phyloP scores from a whole-genome alignment of 2,113 vertebrate species.

The Phylloscopus trochiloides region DNA sequence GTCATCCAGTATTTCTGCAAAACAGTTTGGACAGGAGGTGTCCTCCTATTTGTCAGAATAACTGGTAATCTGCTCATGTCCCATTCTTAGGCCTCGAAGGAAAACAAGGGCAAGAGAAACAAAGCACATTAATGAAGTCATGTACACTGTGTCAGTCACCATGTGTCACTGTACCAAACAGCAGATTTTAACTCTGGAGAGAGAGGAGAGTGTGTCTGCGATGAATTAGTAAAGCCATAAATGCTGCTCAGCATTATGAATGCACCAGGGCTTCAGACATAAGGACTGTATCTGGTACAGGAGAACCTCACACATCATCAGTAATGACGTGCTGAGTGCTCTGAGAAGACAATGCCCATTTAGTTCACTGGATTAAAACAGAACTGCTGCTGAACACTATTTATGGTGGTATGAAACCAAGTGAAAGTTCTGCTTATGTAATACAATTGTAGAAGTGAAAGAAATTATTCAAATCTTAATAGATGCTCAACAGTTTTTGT shows the following conservation, averaged over 20 bases:
- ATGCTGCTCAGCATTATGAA: background rate
- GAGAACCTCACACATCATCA: background rate
- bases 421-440: background rate
- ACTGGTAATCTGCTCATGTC: background rate
- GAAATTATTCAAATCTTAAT: background rate
- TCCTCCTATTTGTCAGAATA: background rate
- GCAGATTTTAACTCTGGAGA: background rate
- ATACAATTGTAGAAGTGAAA: background rate
- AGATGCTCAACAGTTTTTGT: background rate
- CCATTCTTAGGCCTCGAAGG: background rate
- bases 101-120: constrained; percentile 1
- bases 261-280: background rate
- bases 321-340: background rate
- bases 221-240: background rate
- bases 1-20: background rate
- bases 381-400: background rate
- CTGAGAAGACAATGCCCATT: background rate
- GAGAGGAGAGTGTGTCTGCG: background rate
- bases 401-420: constrained; percentile 4
- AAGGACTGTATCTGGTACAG: background rate
- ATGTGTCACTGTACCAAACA: background rate
- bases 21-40: background rate
- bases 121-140: background rate
- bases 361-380: constrained; percentile 5
- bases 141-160: background rate